phyloP scores from a whole-genome alignment of 2,888 invertebrate species.

The Diogma glabrata region DNA sequence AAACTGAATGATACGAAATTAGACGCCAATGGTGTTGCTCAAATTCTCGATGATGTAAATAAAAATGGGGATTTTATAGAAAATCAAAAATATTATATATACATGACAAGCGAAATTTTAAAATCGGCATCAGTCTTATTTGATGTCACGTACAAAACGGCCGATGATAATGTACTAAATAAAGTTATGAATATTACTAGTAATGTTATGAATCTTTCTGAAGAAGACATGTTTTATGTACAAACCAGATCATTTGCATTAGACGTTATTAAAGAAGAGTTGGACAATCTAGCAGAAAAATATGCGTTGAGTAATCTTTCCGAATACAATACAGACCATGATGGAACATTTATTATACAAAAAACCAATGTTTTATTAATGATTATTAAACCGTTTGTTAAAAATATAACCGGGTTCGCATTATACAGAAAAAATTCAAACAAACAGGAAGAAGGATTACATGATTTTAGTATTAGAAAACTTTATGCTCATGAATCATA shows the following conservation, averaged over 20 bases:
- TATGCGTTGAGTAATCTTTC: neutral
- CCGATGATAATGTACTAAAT: no score
- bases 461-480: neutral
- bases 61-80: neutral
- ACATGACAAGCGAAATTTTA: neutral
- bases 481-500: neutral
- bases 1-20: neutral
- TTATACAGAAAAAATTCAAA: neutral
- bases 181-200: neutral
- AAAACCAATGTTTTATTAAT: conserved; percentile 3
- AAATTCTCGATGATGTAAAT: neutral
- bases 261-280: neutral
- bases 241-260: no score
- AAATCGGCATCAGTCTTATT: neutral
- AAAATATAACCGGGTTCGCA: neutral
- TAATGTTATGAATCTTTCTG: neutral
- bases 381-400: conserved; percentile 1
- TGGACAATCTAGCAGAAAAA: neutral
- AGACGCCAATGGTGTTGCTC: no score
- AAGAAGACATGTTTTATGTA: no score
- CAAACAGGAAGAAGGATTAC: neutral
- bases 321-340: no score
- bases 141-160: no score
- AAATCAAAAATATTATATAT: neutral
- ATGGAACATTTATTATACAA: conserved; percentile 2